A percentile compares a stretch with the other conserved stretches of the same genome.
Conservation (phyloP, 1,140 invertebrate species). For the Eriocheir sinensis region DNA sequence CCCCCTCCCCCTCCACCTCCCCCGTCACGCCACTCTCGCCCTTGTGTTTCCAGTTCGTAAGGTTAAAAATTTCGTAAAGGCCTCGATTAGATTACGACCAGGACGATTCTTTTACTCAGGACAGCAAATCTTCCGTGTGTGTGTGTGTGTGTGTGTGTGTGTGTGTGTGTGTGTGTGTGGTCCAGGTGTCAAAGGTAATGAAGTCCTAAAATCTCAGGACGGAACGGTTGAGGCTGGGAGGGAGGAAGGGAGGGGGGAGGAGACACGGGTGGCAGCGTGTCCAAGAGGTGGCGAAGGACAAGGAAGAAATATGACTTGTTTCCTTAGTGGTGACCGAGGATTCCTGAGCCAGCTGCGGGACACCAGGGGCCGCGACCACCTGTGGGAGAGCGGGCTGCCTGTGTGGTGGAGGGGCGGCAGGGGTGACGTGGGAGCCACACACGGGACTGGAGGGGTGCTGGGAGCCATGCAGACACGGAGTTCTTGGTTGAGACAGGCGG, state of each 20-base stretch:
- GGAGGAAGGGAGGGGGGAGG: not conserved
- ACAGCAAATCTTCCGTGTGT: not conserved
- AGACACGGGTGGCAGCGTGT: not conserved
- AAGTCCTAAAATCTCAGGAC: not conserved
- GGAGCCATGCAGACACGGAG: too few relatives aligned
- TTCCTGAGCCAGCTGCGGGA: not conserved
- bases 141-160: slow-evolving; percentile 10
- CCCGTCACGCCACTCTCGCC: not conserved
- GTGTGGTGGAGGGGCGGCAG: not conserved
- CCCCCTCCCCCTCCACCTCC: not conserved
- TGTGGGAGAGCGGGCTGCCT: not conserved
- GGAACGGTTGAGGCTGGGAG: not conserved
- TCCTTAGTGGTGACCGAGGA: slow-evolving; percentile 35
- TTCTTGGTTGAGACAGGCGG: not conserved
- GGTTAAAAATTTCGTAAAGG: not conserved
- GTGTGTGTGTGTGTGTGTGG: slow-evolving; percentile 12
- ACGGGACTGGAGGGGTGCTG: too few relatives aligned
- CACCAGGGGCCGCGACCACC: not conserved
- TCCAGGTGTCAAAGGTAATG: not conserved
- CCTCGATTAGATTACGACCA: not conserved
- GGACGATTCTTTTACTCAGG: not conserved
- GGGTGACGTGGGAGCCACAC: not conserved
- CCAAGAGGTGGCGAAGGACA: not conserved
- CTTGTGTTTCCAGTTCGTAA: not conserved
- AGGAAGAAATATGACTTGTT: slow-evolving; percentile 50